A percentile compares a stretch with the other conserved stretches of the same genome.
phyloP scores from a whole-genome alignment of 2,113 vertebrate genomes.

The Limanda limanda region DNA sequence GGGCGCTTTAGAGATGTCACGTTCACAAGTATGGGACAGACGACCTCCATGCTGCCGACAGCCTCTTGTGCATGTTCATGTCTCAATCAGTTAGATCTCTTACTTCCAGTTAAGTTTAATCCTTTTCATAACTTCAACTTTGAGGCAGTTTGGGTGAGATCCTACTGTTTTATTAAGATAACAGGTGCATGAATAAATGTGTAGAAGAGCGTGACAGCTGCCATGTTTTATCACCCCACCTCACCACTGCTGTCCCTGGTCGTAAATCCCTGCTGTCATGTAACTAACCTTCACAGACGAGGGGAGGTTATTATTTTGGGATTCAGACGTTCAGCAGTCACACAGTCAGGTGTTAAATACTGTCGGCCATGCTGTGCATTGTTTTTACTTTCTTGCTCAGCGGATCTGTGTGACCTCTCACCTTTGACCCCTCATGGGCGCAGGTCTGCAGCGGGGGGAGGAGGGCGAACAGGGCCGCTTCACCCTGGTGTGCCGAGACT shows the following conservation, averaged over 20 bases:
- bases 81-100: no score
- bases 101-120: no score
- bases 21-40: no score
- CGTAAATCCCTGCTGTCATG: neutral
- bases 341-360: neutral
- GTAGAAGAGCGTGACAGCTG: no score
- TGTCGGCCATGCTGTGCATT: neutral
- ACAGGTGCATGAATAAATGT: no score
- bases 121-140: no score
- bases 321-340: neutral
- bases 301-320: neutral
- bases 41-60: no score
- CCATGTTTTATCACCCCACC: neutral
- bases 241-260: neutral
- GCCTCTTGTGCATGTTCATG: no score
- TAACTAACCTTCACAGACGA: neutral
- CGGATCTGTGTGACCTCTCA: neutral
- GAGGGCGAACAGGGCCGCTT: constrained; percentile 85
- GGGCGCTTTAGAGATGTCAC: no score
- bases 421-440: neutral
- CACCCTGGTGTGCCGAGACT: constrained; percentile 87
- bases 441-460: constrained; percentile 81
- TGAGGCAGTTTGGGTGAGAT: no score
- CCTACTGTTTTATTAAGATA: no score
- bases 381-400: neutral